phyloP scores from a whole-genome alignment of 2,113 vertebrate species.

The Epinephelus moara region DNA sequence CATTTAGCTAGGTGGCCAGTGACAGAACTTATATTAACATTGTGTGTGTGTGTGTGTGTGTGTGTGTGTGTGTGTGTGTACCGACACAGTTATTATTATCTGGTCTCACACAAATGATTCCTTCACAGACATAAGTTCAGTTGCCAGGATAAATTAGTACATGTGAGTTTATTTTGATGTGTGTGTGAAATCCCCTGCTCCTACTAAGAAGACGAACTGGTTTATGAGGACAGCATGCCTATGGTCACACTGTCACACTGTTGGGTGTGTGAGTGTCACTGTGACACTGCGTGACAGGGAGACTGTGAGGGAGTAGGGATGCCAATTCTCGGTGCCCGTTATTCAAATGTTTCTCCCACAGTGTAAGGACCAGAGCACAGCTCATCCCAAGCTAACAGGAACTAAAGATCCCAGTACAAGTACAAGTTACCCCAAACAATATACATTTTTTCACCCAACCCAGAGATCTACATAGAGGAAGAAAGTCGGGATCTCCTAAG shows the following conservation, averaged over 20 bases:
- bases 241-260: constrained; percentile 6
- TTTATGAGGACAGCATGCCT: neutral
- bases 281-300: constrained; percentile 19
- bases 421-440: neutral
- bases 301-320: constrained; percentile 1
- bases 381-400: constrained; percentile 31
- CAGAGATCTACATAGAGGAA: neutral
- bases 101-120: constrained; percentile 5
- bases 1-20: neutral
- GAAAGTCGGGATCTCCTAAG: constrained; percentile 3
- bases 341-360: constrained; percentile 51
- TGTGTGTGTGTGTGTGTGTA: constrained; percentile 7
- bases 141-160: too few species aligned
- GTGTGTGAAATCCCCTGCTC: neutral
- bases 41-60: neutral
- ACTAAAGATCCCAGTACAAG: constrained; percentile 1
- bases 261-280: constrained; percentile 5
- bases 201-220: neutral
- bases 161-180: neutral
- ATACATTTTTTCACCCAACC: constrained; percentile 9
- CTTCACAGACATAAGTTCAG: neutral
- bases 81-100: neutral
- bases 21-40: neutral
- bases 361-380: constrained; percentile 67
- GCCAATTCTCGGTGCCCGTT: constrained; percentile 62